Conservation (phyloP, 2,797 vertebrate species). For the Arnoldichthys spilopterus region DNA sequence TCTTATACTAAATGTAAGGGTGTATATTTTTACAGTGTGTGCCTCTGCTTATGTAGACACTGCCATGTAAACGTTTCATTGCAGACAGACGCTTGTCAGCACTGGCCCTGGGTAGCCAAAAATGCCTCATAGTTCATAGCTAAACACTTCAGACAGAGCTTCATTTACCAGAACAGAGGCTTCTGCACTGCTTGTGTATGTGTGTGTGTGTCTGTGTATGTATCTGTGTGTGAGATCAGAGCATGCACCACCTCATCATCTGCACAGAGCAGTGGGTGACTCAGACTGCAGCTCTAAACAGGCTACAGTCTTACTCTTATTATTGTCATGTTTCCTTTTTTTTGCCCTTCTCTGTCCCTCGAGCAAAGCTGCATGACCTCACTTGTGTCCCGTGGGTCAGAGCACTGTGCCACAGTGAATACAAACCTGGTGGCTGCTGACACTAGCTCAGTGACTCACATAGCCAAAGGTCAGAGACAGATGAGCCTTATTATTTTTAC, state of each 20-base stretch:
- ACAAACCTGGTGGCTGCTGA: constrained; percentile 12
- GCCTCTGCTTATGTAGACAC: constrained; percentile 29
- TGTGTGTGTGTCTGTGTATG: not conserved
- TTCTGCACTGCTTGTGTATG: constrained; percentile 12
- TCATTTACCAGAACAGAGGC: constrained; percentile 40
- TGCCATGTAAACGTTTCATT: constrained; percentile 30
- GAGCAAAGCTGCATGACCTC: constrained; percentile 24
- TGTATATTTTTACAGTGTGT: constrained; percentile 35
- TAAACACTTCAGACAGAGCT: constrained; percentile 23
- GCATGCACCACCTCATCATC: constrained; percentile 14
- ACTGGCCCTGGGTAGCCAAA: not conserved
- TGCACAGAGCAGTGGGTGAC: constrained; percentile 10
- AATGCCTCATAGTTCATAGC: constrained; percentile 21
- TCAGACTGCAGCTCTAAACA: constrained; percentile 25
- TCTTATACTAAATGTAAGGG: constrained; percentile 37
- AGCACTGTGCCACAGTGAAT: not conserved
- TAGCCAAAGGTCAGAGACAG: constrained; percentile 33
- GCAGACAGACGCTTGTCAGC: constrained; percentile 29
- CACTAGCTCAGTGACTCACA: constrained; percentile 24
- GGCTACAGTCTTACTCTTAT: constrained; percentile 7
- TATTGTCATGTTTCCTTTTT: not conserved
- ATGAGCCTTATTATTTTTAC: constrained; percentile 27
- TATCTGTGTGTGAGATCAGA: constrained; percentile 3
- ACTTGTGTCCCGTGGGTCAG: constrained; percentile 2
- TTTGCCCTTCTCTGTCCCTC: constrained; percentile 17